A percentile compares a stretch with the other conserved stretches of the same genome.
These are phyloP conservation scores for Synanthedon tipuliformis DNA, from an alignment of 2,888 invertebrate genomes.

Conservation along the genomic window DNA sequence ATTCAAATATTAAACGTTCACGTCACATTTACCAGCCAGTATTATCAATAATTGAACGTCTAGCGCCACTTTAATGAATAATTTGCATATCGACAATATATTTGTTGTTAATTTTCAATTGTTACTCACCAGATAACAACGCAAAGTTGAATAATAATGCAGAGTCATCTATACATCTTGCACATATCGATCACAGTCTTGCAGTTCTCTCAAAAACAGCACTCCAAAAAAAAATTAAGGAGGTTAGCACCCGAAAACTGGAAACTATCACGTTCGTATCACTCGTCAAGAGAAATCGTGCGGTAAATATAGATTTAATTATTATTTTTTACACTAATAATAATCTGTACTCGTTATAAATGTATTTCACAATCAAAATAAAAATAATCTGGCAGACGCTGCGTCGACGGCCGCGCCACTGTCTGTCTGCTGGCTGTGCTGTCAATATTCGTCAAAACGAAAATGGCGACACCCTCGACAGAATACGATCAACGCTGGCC, in stretches of 20 bases:
- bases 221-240: slow-evolving; percentile 55
- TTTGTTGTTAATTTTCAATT: slow-evolving; percentile 8
- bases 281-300: slow-evolving; percentile 37
- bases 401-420: slow-evolving; percentile 65
- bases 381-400: slow-evolving; percentile 65
- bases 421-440: slow-evolving; percentile 71
- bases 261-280: slow-evolving; percentile 33
- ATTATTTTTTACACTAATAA: slow-evolving; percentile 26
- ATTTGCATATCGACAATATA: slow-evolving; percentile 11
- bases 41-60: slow-evolving; percentile 16
- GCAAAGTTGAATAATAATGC: slow-evolving; percentile 38
- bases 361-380: slow-evolving; percentile 64
- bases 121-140: slow-evolving; percentile 51
- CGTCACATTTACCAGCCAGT: slow-evolving; percentile 11
- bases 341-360: slow-evolving; percentile 41
- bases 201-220: slow-evolving; percentile 67
- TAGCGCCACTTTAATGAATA: slow-evolving; percentile 13
- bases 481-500: slow-evolving; percentile 64
- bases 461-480: slow-evolving; percentile 78
- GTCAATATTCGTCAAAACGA: slow-evolving; percentile 81
- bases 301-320: slow-evolving; percentile 37
- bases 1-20: slow-evolving; percentile 8
- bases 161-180: slow-evolving; percentile 68
- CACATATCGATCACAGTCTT: slow-evolving; percentile 68
- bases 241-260: slow-evolving; percentile 64